Evolutionary conservation across 2,113 vertebrate genomes (phyloP).

Genomic region (Hippolais icterina): DNA sequence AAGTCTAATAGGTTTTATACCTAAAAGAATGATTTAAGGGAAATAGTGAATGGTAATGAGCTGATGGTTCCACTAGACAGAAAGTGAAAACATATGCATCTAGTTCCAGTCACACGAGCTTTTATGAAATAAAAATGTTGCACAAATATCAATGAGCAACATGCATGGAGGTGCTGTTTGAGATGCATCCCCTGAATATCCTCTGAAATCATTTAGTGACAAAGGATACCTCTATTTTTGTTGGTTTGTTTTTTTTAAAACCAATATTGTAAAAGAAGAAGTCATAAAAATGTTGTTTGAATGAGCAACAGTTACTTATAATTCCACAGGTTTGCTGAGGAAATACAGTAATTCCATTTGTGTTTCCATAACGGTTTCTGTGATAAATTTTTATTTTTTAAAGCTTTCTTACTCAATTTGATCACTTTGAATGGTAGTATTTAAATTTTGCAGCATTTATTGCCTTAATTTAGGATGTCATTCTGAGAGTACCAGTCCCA

Average conservation of each 20-base stretch:
- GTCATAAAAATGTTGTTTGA: background rate
- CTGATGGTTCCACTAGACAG: background rate
- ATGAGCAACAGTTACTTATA: background rate
- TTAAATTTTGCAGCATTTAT: background rate
- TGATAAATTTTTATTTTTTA: background rate
- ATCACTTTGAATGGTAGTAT: background rate
- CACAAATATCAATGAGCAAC: background rate
- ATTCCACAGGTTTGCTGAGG: background rate
- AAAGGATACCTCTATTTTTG: background rate
- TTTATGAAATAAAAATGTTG: constrained; percentile 8
- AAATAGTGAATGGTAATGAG: background rate
- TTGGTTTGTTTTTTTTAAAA: background rate
- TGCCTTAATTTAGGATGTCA: background rate
- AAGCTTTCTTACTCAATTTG: background rate
- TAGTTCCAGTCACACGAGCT: background rate
- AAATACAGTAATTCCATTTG: background rate
- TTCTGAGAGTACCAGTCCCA: background rate
- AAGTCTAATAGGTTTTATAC: background rate
- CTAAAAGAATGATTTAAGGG: constrained; percentile 24
- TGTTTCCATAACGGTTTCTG: background rate
- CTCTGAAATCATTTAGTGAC: background rate
- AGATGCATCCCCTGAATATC: background rate
- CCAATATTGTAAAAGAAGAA: background rate
- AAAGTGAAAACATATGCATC: constrained; percentile 39
- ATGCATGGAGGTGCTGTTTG: background rate